phyloP scores from a whole-genome alignment of 2,113 vertebrate species.

The Aptenodytes forsteri region DNA sequence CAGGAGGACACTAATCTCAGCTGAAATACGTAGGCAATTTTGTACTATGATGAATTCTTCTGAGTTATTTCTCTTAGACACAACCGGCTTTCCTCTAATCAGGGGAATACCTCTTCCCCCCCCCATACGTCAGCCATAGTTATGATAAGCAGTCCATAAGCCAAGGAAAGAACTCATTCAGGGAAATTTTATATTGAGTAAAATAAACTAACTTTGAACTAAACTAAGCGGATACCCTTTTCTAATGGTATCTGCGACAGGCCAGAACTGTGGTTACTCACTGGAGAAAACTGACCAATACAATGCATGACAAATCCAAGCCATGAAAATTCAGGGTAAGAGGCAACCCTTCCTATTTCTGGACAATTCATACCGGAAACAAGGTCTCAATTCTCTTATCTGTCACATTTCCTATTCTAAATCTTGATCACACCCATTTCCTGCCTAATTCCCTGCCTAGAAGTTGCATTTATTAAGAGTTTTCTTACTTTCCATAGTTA shows the following conservation, averaged over 20 bases:
- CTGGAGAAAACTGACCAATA: not conserved
- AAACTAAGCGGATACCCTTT: not conserved
- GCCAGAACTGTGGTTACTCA: not conserved
- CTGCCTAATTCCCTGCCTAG: not conserved
- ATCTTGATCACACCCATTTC: not conserved
- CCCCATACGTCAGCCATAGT: not conserved
- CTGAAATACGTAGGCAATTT: not conserved
- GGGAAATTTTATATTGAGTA: not conserved
- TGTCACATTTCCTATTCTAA: conserved; percentile 5
- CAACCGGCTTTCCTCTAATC: not conserved
- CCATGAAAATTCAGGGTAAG: not conserved
- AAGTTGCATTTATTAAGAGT: not conserved
- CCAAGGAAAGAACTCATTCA: not conserved
- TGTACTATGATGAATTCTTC: not conserved
- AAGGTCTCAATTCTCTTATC: not conserved
- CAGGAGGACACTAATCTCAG: not conserved
- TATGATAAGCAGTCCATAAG: not conserved
- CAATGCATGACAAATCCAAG: not conserved
- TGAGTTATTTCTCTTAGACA: not conserved
- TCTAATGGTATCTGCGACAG: not conserved
- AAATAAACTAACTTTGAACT: not conserved
- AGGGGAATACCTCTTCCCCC: not conserved
- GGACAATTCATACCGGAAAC: not conserved
- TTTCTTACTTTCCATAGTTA: not conserved
- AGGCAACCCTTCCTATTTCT: not conserved